Evolutionary conservation across 2,888 invertebrate species (phyloP).

Genomic region (Seira ritae): DNA sequence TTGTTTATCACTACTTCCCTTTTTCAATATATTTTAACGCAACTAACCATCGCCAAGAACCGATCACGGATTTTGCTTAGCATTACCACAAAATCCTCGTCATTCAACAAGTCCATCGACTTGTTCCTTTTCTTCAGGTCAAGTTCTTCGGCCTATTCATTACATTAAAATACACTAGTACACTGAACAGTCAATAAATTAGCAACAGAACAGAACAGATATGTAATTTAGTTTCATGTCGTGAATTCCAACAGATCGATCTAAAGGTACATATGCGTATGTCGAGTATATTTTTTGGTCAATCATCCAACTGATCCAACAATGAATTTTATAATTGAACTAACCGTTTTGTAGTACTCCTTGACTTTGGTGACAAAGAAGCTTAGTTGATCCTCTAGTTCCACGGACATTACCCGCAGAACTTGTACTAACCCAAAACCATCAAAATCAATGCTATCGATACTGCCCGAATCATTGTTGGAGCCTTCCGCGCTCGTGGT

Average conservation of each 20-base stretch:
- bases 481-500: background rate
- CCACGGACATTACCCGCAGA: slow-evolving; percentile 61
- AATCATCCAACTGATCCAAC: too few relatives aligned
- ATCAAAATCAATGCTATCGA: slow-evolving; percentile 49
- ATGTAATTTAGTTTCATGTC: too few relatives aligned
- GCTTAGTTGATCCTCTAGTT: slow-evolving; percentile 70
- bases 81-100: slow-evolving; percentile 70
- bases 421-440: slow-evolving; percentile 69
- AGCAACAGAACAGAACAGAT: background rate
- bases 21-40: too few relatives aligned
- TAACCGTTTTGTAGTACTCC: slow-evolving; percentile 67
- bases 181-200: background rate
- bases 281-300: too few relatives aligned
- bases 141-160: slow-evolving; percentile 68
- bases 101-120: slow-evolving; percentile 65
- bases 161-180: background rate
- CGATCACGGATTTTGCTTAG: slow-evolving; percentile 69
- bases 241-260: too few relatives aligned
- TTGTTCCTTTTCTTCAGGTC: slow-evolving; percentile 63
- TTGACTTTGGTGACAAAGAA: slow-evolving; percentile 67
- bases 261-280: too few relatives aligned
- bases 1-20: background rate
- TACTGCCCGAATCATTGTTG: slow-evolving; percentile 4
- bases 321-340: background rate
- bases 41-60: slow-evolving; percentile 69